phyloP scores from a whole-genome alignment of 92 coral and sea anemone genomes.

The Micromussa lordhowensis region DNA sequence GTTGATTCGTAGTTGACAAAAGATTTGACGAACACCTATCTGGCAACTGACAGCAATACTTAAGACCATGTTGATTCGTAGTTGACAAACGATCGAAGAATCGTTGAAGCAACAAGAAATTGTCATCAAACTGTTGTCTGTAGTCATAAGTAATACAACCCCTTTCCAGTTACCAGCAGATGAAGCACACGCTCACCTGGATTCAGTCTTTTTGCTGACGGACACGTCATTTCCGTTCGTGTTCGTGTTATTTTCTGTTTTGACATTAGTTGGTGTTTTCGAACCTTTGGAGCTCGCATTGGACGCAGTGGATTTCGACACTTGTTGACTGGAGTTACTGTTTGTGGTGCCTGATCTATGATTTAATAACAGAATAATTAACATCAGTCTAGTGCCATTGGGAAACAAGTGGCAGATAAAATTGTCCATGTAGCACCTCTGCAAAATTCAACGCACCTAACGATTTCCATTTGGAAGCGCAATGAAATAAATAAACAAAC shows the following conservation, averaged over 20 bases:
- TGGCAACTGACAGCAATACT: too few species aligned
- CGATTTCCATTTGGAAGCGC: too few species aligned
- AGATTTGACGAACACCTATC: too few species aligned
- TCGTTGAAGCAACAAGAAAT: too few species aligned
- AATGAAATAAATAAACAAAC: too few species aligned
- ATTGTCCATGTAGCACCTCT: too few species aligned
- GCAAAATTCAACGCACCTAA: too few species aligned
- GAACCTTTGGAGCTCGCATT: conserved; percentile 30
- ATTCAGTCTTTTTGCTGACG: conserved; percentile 55
- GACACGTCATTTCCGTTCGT: conserved; percentile 63
- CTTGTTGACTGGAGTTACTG: conserved; percentile 20
- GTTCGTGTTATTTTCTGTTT: conserved; percentile 46
- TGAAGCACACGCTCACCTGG: conserved; percentile 39
- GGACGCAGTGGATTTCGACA: conserved; percentile 6
- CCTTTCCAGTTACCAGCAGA: neutral
- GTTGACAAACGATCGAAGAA: too few species aligned
- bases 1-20: too few species aligned
- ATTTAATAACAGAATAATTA: neutral
- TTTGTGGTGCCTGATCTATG: conserved; percentile 12
- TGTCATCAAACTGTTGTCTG: too few species aligned
- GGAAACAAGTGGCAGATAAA: neutral
- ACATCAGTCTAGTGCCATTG: too few species aligned
- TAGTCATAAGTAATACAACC: neutral
- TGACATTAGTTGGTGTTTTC: conserved; percentile 35
- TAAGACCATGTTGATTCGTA: too few species aligned